Percentiles rank a stretch among this genome's conserved stretches.
Evolutionary conservation across 2,113 vertebrate species (phyloP).

Genomic region (Epinephelus cyanopodus): DNA sequence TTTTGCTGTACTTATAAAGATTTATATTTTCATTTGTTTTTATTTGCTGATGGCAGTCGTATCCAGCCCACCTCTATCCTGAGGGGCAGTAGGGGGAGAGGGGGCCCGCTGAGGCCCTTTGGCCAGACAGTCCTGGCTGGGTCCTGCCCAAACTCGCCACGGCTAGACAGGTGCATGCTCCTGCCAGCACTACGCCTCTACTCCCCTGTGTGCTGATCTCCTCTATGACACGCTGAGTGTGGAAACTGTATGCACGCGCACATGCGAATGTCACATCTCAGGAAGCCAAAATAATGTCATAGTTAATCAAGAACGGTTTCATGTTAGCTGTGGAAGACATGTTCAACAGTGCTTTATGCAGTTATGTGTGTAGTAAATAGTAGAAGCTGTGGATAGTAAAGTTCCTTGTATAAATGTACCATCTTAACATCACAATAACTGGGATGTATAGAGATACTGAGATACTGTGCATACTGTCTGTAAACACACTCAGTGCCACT

Average conservation of each 20-base stretch:
- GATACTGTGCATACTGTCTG: conserved; percentile 8
- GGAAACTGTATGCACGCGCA: conserved; percentile 19
- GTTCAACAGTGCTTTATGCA: not conserved
- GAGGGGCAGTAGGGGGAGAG: conserved; percentile 82
- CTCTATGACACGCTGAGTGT: conserved; percentile 24
- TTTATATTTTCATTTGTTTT: conserved; percentile 46
- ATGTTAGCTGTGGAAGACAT: not conserved
- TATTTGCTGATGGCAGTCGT: conserved; percentile 72
- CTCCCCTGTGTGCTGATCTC: conserved; percentile 39
- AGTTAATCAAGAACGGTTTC: not conserved
- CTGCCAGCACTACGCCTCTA: conserved; percentile 8
- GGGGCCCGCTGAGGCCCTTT: conserved; percentile 77
- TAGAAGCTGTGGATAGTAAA: not conserved
- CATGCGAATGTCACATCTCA: not conserved
- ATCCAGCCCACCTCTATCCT: conserved; percentile 87
- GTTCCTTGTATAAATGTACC: not conserved
- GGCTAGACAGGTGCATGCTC: conserved; percentile 83
- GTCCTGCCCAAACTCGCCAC: conserved; percentile 77
- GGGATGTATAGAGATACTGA: not conserved
- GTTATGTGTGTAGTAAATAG: not conserved
- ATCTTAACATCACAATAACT: not conserved
- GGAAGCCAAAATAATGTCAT: not conserved
- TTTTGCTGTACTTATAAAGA: conserved; percentile 23
- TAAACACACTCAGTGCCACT: conserved; percentile 28
- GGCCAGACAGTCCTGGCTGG: conserved; percentile 73